These are phyloP conservation scores for Euplexia lucipara DNA, from an alignment of 2,888 invertebrate species.

Conservation along the genomic window DNA sequence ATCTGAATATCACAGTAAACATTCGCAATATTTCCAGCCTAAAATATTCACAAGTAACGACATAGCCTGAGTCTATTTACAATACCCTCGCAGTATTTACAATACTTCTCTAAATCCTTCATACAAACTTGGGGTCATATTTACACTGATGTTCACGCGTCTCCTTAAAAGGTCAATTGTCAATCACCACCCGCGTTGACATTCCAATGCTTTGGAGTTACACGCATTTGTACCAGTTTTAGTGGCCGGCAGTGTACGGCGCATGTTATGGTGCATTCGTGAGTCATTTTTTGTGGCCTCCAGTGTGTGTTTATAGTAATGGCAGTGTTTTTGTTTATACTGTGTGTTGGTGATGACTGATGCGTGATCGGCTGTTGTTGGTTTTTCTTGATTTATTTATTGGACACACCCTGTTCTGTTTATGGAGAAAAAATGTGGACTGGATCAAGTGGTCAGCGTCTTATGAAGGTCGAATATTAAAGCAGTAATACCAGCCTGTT, in stretches of 20 bases:
- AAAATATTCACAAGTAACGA: slow-evolving; percentile 28
- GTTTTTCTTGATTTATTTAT: slow-evolving; percentile 26
- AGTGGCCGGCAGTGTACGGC: slow-evolving; percentile 61
- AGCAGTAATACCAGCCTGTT: too few relatives aligned
- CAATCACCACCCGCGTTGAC: slow-evolving; percentile 79
- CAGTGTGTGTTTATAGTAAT: slow-evolving; percentile 51
- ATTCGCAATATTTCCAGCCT: slow-evolving; percentile 1
- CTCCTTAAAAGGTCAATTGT: slow-evolving; percentile 81
- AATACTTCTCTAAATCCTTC: slow-evolving; percentile 62
- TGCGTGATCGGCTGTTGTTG: slow-evolving; percentile 23
- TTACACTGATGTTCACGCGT: slow-evolving; percentile 69
- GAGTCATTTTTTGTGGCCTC: slow-evolving; percentile 65
- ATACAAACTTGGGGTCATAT: slow-evolving; percentile 63
- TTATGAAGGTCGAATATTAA: neutral
- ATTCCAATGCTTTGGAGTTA: slow-evolving; percentile 73
- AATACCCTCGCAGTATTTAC: slow-evolving; percentile 21
- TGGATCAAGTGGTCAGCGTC: neutral
- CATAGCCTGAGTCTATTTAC: slow-evolving; percentile 25
- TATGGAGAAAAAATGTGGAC: slow-evolving; percentile 15
- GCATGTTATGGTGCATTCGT: slow-evolving; percentile 58
- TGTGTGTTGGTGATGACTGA: neutral
- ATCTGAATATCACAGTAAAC: neutral
- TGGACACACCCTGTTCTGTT: slow-evolving; percentile 10
- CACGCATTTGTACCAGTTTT: slow-evolving; percentile 67
- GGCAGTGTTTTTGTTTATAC: slow-evolving; percentile 46